These are phyloP conservation scores for Belonocnema kinseyi DNA, from an alignment of 1,140 invertebrate species.

Conservation along the genomic window DNA sequence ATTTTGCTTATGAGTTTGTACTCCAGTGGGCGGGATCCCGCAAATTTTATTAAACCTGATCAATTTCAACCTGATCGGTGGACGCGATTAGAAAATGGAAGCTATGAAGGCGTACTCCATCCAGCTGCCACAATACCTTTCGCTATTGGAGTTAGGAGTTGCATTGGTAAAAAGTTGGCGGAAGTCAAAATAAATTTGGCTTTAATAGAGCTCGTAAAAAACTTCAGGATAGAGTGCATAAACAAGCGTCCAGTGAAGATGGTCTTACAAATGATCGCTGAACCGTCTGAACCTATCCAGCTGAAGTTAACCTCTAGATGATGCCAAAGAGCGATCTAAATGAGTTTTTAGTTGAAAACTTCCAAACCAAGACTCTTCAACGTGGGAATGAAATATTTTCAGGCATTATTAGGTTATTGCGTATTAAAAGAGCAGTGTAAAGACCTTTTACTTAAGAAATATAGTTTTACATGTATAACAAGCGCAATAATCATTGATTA, in stretches of 20 bases:
- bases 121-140: slow-evolving; percentile 88
- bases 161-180: slow-evolving; percentile 88
- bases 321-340: too few species aligned
- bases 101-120: slow-evolving; percentile 72
- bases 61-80: slow-evolving; percentile 87
- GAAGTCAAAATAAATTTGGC: slow-evolving; percentile 83
- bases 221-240: slow-evolving; percentile 74
- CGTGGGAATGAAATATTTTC: too few species aligned
- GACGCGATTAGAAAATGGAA: slow-evolving; percentile 77
- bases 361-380: too few species aligned
- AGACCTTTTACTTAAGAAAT: too few species aligned
- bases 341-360: too few species aligned
- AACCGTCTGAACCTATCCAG: slow-evolving; percentile 76
- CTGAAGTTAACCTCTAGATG: slow-evolving; percentile 59
- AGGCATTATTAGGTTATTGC: too few species aligned
- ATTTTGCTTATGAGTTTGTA: slow-evolving; percentile 88
- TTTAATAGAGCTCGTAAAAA: slow-evolving; percentile 76
- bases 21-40: slow-evolving; percentile 83
- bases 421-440: too few species aligned
- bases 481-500: too few species aligned
- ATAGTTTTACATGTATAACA: too few species aligned
- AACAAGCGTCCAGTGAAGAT: slow-evolving; percentile 75
- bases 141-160: slow-evolving; percentile 87
- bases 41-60: slow-evolving; percentile 82
- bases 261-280: slow-evolving; percentile 77